These are phyloP conservation scores for Ectemnius cavifrons DNA, from an alignment of 2,888 invertebrate genomes.

Conservation along the genomic window DNA sequence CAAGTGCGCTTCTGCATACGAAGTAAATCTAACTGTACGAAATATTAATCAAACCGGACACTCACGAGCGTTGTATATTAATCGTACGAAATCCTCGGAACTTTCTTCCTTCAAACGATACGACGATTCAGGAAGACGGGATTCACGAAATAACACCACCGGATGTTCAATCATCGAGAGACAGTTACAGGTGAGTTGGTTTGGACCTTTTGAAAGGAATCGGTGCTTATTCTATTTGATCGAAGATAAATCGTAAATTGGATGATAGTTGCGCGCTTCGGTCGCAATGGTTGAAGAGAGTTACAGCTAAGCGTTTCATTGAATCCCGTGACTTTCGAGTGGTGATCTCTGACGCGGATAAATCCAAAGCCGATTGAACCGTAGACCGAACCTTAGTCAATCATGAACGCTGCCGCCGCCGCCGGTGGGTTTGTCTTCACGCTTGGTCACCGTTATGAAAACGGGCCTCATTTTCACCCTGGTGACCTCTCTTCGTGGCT, in stretches of 20 bases:
- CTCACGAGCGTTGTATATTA: not conserved
- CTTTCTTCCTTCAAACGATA: too few relatives aligned
- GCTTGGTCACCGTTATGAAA: conserved; percentile 30
- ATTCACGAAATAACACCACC: not conserved
- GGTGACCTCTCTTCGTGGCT: not conserved
- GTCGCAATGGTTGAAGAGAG: too few relatives aligned
- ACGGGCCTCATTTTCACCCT: conserved; percentile 38
- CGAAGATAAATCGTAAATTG: conserved; percentile 41
- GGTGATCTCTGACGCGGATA: conserved; percentile 10
- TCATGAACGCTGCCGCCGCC: not conserved
- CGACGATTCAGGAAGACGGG: too few relatives aligned
- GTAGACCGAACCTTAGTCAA: conserved; percentile 18
- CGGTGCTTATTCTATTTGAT: conserved; percentile 22
- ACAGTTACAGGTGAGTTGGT: not conserved
- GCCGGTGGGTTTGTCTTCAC: conserved; percentile 16
- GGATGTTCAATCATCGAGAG: not conserved
- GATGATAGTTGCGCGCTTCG: not conserved
- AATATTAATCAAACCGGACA: conserved; percentile 14
- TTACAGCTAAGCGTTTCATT: not conserved
- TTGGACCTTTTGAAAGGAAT: conserved; percentile 27
- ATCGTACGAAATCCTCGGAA: too few relatives aligned
- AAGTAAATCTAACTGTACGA: conserved; percentile 6
- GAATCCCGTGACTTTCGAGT: conserved; percentile 24
- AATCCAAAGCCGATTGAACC: conserved; percentile 13
- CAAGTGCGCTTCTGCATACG: not conserved